These are phyloP conservation scores for Polymixis flavicincta DNA, from an alignment of 2,888 invertebrate genomes.

Conservation along the genomic window DNA sequence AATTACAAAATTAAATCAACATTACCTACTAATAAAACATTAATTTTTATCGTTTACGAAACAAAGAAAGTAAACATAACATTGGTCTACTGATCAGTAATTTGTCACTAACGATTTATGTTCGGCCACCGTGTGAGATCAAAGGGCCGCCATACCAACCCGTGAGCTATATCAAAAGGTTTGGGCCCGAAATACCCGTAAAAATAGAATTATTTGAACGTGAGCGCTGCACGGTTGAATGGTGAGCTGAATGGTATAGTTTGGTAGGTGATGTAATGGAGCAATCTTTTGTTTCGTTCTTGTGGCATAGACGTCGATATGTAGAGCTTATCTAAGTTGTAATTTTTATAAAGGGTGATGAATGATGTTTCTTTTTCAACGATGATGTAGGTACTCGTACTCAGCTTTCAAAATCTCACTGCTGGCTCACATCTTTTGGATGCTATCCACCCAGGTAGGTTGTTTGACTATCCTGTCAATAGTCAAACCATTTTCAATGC, in stretches of 20 bases:
- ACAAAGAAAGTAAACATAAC: constrained; percentile 63
- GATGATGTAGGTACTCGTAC: not conserved
- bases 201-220: constrained; percentile 76
- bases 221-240: constrained; percentile 53
- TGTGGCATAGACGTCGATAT: not conserved
- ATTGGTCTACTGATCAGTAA: constrained; percentile 71
- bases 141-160: constrained; percentile 72
- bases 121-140: constrained; percentile 83
- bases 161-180: constrained; percentile 76
- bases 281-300: constrained; percentile 22
- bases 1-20: constrained; percentile 56
- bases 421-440: not conserved
- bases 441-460: not conserved
- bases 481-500: not conserved
- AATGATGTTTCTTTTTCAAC: not conserved
- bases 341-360: not conserved
- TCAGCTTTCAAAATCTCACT: not conserved
- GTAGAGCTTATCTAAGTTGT: not conserved
- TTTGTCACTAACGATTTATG: constrained; percentile 83
- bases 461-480: not conserved
- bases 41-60: constrained; percentile 55
- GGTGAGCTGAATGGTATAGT: constrained; percentile 20
- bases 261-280: constrained; percentile 22
- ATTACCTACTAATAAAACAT: constrained; percentile 58
- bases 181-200: constrained; percentile 70